Evolutionary conservation across 2,888 invertebrate species (phyloP).

Genomic region (Amphipyra berbera): DNA sequence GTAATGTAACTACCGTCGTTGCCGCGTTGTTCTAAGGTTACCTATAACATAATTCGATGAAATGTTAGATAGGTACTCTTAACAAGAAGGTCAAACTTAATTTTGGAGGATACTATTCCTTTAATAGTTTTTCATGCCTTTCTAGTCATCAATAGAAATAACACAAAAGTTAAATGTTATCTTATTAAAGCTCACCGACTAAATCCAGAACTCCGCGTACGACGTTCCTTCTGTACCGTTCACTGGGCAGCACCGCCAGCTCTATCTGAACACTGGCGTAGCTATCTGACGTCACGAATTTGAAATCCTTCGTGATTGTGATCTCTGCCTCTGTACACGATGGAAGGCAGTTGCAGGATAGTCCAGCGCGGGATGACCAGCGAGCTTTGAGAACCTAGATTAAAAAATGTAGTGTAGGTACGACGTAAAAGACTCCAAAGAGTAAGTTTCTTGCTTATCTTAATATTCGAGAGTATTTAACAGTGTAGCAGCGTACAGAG

Average conservation of each 20-base stretch:
- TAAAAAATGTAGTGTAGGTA: neutral
- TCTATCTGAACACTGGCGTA: constrained; percentile 90
- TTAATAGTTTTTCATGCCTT: too few species aligned
- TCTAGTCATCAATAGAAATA: too few species aligned
- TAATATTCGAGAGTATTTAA: too few species aligned
- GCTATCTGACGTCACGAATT: constrained; percentile 67
- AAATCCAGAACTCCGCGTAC: constrained; percentile 93
- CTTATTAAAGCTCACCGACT: constrained; percentile 88
- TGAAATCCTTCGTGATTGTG: constrained; percentile 90
- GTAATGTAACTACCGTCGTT: too few species aligned
- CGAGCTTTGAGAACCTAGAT: constrained; percentile 80
- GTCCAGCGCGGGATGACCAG: constrained; percentile 89
- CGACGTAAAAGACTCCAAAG: neutral
- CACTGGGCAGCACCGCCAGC: constrained; percentile 91
- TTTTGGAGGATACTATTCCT: too few species aligned
- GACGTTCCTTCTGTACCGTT: constrained; percentile 93
- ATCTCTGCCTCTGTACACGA: constrained; percentile 94
- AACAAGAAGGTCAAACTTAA: too few species aligned
- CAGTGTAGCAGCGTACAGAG: too few species aligned
- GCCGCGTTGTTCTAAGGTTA: too few species aligned
- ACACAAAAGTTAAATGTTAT: too few species aligned
- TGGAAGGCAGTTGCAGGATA: constrained; percentile 92
- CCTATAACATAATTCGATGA: too few species aligned
- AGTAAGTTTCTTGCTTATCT: too few species aligned
- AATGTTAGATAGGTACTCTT: too few species aligned